Base-by-base conservation (phyloP, 2,797 vertebrate genomes). In the Bradypus variegatus region DNA sequence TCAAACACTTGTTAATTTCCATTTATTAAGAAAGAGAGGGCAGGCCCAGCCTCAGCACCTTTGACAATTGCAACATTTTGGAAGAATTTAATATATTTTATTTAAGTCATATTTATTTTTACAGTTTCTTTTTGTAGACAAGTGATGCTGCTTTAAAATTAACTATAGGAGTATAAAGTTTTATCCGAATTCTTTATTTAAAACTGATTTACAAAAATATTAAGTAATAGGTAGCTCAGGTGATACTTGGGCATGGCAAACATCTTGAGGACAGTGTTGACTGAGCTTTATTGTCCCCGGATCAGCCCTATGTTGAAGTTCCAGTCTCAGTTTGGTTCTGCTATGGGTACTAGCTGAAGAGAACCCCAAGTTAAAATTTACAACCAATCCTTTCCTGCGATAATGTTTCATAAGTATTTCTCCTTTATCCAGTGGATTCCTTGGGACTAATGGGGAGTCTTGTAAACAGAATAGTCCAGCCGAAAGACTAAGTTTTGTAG, bases 1-100 rank as follows among this genome's bases (percentile, higher is more conserved):
- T 65, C 45, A 41, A 94, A 89, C 41, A 69, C 23, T 80, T 94
- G 45, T 80, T 88, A 84, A 82, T 53, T 86, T 91, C 38, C 29
- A 33, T 38, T 76, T 50, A 65, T 73, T 41, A 79, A 91, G 78
- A 78, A 78, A 78, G 55, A 88, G 27, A 72, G 33, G 45, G 76
- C 55, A 91, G 67, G 48, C 67, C 41, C 73, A 85, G 38, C 12
- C 9, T 76, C 38, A 14, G n/a, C 23, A 76, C 9, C 6, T 64
- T 60, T 87, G 45, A 77, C n/a, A 87, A 62, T 83, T 33, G 38
- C 33, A 79, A 36, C 72, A 60, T 76, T 85, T 73, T 58, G 62
- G 58, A 75, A 91, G 23, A 48, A 65, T 67, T 73, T 94, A 78
- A 91, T 41, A 73, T 62, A 69, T 86, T 92, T 92, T 18, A 60